These are phyloP conservation scores for Puntigrus tetrazona DNA, from an alignment of 2,113 vertebrate species.

Conservation along the genomic window DNA sequence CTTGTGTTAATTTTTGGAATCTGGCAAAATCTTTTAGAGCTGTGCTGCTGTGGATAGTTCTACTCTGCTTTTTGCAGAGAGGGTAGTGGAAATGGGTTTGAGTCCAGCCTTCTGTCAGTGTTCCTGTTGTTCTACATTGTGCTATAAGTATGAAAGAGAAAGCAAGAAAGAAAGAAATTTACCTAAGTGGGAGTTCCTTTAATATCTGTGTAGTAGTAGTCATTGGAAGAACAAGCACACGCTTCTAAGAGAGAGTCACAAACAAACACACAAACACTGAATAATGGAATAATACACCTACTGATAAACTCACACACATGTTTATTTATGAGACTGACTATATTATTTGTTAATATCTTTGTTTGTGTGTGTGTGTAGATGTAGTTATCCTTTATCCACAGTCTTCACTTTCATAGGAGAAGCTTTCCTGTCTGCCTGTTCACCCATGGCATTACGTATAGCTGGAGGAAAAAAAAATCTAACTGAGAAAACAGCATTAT, in stretches of 20 bases:
- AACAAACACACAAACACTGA: constrained; percentile 56
- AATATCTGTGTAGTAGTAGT: constrained; percentile 99
- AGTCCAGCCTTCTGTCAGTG: background rate
- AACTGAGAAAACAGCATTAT: background rate
- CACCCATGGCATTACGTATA: constrained; percentile 98
- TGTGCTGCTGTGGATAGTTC: background rate
- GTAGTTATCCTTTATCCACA: constrained; percentile 90
- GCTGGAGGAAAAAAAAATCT: constrained; percentile 67
- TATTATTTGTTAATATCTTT: no score
- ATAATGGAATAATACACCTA: constrained; percentile 22
- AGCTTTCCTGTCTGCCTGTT: constrained; percentile 95
- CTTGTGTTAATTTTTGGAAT: background rate
- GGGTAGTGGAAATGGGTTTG: no score
- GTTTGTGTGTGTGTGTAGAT: background rate
- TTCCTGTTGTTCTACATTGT: background rate
- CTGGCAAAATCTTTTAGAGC: background rate
- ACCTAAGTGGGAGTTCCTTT: constrained; percentile 99
- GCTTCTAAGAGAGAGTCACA: constrained; percentile 82
- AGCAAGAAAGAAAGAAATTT: constrained; percentile 52
- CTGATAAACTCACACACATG: background rate
- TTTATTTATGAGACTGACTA: background rate
- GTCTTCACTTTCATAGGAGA: constrained; percentile 99
- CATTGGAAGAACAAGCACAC: constrained; percentile 96
- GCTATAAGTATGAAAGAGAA: background rate
- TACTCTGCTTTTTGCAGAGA: background rate